Evolutionary conservation across 2,888 invertebrate genomes (phyloP).

Genomic region (Philaethria dido): DNA sequence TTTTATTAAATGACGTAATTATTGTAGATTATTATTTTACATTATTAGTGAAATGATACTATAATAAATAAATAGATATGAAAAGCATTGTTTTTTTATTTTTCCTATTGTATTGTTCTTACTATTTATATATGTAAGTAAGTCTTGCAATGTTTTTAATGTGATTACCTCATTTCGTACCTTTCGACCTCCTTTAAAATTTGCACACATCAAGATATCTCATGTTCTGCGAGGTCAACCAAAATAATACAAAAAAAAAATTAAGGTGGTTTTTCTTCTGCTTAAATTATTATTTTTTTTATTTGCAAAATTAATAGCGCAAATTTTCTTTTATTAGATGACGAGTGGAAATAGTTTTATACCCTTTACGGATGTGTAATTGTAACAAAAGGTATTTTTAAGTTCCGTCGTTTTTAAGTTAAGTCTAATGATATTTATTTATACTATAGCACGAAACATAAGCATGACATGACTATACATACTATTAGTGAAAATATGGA

Average conservation of each 20-base stretch:
- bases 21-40: slow-evolving; percentile 50
- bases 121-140: too few species aligned
- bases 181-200: too few species aligned
- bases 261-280: too few species aligned
- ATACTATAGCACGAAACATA: too few species aligned
- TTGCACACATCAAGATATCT: too few species aligned
- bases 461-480: too few species aligned
- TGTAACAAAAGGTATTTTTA: slow-evolving; percentile 17
- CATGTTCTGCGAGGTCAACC: too few species aligned
- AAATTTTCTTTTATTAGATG: slow-evolving; percentile 5
- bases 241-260: too few species aligned
- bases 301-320: slow-evolving; percentile 1
- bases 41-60: slow-evolving; percentile 57
- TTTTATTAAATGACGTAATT: slow-evolving; percentile 38
- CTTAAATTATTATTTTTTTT: too few species aligned
- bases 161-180: too few species aligned
- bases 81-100: slow-evolving; percentile 50
- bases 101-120: slow-evolving; percentile 24
- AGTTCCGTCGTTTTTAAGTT: neutral
- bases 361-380: slow-evolving; percentile 14
- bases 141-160: too few species aligned
- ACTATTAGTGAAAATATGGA: too few species aligned
- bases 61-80: slow-evolving; percentile 54
- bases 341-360: slow-evolving; percentile 4
- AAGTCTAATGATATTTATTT: neutral